Conservation (phyloP, 64 coral and sea anemone species). For the Platygyra sinensis region DNA sequence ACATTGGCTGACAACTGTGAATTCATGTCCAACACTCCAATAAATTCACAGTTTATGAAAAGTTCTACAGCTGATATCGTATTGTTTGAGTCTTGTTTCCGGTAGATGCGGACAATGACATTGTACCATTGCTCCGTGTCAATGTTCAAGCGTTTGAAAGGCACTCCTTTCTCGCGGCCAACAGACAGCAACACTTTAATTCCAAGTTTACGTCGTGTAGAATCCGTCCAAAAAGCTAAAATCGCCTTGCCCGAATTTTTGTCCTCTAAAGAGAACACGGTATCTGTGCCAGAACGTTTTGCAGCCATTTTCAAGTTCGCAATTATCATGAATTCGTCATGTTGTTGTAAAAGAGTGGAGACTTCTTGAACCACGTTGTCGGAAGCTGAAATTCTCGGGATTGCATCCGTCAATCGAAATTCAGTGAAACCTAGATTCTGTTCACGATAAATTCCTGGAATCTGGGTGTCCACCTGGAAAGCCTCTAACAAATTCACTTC, state of each 20-base stretch:
- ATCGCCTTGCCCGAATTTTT: neutral
- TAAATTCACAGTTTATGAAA: neutral
- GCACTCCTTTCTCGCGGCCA: neutral
- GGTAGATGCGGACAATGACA: neutral
- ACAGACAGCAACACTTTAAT: neutral
- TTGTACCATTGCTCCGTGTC: neutral
- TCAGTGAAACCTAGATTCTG: neutral
- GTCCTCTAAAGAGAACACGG: conserved; percentile 4
- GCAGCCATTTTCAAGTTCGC: neutral
- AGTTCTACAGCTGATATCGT: neutral
- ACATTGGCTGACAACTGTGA: neutral
- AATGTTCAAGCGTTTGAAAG: conserved; percentile 5
- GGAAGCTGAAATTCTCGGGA: neutral
- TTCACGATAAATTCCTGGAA: neutral
- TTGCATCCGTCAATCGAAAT: neutral
- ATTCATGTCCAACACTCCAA: neutral
- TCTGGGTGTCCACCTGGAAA: neutral
- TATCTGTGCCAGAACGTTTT: neutral
- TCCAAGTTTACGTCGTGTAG: neutral
- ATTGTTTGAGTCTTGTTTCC: neutral
- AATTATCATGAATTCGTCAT: neutral
- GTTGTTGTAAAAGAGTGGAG: neutral
- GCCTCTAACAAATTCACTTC: neutral
- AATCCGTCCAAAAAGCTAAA: neutral
- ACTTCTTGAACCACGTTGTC: neutral